Evolutionary conservation across 2,888 invertebrate species (phyloP).

Genomic region (Periphyllus acericola): DNA sequence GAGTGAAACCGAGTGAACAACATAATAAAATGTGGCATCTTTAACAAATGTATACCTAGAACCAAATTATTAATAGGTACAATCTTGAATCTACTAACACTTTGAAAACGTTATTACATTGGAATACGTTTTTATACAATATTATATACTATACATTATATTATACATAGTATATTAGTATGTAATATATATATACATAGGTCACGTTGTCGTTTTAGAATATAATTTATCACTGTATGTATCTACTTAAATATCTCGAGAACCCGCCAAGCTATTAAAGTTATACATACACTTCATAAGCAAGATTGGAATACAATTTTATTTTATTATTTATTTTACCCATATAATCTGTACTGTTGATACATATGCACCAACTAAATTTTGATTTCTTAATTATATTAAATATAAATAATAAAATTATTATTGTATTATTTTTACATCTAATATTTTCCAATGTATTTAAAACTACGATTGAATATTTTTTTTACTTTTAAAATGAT

Average conservation of each 20-base stretch:
- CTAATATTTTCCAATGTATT: no score
- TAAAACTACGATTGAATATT: neutral
- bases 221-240: slow-evolving; percentile 35
- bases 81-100: slow-evolving; percentile 28
- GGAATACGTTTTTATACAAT: neutral
- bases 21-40: slow-evolving; percentile 52
- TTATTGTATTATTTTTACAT: no score
- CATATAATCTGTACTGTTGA: no score
- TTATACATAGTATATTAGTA: no score
- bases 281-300: neutral
- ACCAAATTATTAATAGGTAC: slow-evolving; percentile 46
- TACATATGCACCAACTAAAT: no score
- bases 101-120: slow-evolving; percentile 14
- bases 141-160: neutral
- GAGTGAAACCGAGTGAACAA: slow-evolving; percentile 38
- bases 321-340: neutral
- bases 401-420: no score
- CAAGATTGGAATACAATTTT: neutral
- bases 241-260: slow-evolving; percentile 9
- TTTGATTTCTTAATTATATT: no score
- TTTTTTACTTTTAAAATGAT: neutral
- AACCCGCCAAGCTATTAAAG: slow-evolving; percentile 31
- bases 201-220: slow-evolving; percentile 15
- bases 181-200: neutral
- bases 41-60: neutral